Evolutionary conservation across 2,797 vertebrate species (phyloP).

Genomic region (Argyrosomus regius): DNA sequence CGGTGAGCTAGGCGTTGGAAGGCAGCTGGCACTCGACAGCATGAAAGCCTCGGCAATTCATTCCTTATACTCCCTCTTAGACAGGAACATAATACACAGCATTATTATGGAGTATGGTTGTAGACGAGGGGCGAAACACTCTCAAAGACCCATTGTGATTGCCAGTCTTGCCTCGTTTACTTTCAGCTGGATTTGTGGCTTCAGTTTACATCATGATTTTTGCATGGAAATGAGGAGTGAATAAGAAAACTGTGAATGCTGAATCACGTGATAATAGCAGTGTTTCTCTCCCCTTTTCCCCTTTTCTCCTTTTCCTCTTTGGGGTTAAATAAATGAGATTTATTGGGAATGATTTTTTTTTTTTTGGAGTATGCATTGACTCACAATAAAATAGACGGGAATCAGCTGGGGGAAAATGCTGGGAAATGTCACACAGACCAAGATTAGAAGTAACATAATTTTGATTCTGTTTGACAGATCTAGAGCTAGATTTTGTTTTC

Average conservation of each 20-base stretch:
- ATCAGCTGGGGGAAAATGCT: constrained; percentile 25
- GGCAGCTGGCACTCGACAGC: constrained; percentile 83
- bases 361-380: constrained; percentile 28
- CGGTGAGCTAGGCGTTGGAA: constrained; percentile 76
- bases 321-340: constrained; percentile 55
- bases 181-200: constrained; percentile 72
- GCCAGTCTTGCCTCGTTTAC: constrained; percentile 68
- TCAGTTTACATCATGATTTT: constrained; percentile 63
- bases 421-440: constrained; percentile 9
- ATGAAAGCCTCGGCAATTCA: constrained; percentile 81
- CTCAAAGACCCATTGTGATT: constrained; percentile 80
- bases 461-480: constrained; percentile 5
- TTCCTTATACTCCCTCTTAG: constrained; percentile 72
- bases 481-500: constrained; percentile 2
- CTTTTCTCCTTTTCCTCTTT: constrained; percentile 33
- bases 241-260: constrained; percentile 59
- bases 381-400: constrained; percentile 24
- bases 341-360: constrained; percentile 29
- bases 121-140: constrained; percentile 77
- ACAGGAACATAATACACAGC: constrained; percentile 75
- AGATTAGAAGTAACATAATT: background rate
- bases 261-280: constrained; percentile 65
- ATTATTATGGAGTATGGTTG: constrained; percentile 77
- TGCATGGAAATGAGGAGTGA: constrained; percentile 64
- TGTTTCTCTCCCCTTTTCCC: constrained; percentile 39